Conservation (phyloP, 2,113 vertebrate species). For the Leptobrachium leishanense region DNA sequence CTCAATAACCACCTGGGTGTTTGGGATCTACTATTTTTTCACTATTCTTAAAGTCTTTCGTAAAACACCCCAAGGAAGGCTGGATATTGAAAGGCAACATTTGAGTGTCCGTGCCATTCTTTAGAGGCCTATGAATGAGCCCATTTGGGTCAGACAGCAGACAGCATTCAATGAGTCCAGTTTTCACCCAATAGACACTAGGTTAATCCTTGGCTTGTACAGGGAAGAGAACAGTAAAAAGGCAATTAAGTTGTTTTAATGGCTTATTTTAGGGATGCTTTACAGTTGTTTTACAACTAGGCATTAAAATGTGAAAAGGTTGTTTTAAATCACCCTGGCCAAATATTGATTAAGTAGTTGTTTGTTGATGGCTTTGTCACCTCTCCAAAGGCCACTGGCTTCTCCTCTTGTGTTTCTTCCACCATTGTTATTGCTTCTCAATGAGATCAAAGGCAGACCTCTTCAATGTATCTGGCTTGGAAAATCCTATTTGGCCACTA, state of each 20-base stretch:
- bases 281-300: constrained; percentile 84
- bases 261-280: constrained; percentile 61
- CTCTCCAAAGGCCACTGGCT: constrained; percentile 77
- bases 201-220: constrained; percentile 57
- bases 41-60: too few relatives aligned
- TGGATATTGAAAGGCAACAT: too few relatives aligned
- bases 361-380: constrained; percentile 93
- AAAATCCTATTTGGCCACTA: constrained; percentile 77
- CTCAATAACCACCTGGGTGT: too few relatives aligned
- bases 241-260: constrained; percentile 74
- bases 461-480: constrained; percentile 97
- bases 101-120: too few relatives aligned
- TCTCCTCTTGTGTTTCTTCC: constrained; percentile 82
- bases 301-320: constrained; percentile 98
- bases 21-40: too few relatives aligned
- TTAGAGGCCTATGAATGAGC: too few relatives aligned
- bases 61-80: too few relatives aligned
- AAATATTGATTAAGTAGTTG: constrained; percentile 99
- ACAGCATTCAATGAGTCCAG: background rate
- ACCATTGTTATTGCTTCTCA: constrained; percentile 87
- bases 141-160: too few relatives aligned
- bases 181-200: constrained; percentile 2
- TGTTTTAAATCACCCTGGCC: constrained; percentile 88
- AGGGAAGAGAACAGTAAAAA: constrained; percentile 66
- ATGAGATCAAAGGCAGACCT: constrained; percentile 94